Conservation (phyloP, 2,113 vertebrate genomes). For the Todiramphus chloris region DNA sequence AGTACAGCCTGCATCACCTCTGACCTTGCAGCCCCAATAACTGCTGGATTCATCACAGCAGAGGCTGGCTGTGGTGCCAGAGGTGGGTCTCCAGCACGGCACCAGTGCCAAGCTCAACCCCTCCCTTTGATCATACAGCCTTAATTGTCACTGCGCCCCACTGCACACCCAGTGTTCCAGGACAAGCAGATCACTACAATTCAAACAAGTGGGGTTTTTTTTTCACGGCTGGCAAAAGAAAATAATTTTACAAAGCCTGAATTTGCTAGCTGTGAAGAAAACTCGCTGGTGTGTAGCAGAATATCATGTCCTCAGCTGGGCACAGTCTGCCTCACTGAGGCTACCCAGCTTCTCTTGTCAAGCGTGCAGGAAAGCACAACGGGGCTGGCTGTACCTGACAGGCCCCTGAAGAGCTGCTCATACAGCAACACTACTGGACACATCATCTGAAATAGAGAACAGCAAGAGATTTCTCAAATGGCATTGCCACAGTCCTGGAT, state of each 20-base stretch:
- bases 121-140: background rate
- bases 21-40: background rate
- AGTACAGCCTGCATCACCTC: background rate
- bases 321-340: background rate
- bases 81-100: background rate
- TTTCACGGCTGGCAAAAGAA: background rate
- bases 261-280: background rate
- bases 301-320: fast-evolving
- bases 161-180: background rate
- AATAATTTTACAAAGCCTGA: background rate
- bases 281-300: background rate
- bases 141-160: background rate
- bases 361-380: fast-evolving
- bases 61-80: background rate
- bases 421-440: background rate
- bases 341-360: background rate
- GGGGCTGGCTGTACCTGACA: background rate
- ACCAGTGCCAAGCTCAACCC: background rate
- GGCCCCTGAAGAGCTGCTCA: background rate
- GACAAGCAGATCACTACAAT: background rate
- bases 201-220: background rate
- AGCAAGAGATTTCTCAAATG: background rate
- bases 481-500: background rate
- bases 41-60: background rate
- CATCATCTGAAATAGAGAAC: background rate